Evolutionary conservation across 2,113 vertebrate species (phyloP).

Genomic region (Mirounga angustirostris): DNA sequence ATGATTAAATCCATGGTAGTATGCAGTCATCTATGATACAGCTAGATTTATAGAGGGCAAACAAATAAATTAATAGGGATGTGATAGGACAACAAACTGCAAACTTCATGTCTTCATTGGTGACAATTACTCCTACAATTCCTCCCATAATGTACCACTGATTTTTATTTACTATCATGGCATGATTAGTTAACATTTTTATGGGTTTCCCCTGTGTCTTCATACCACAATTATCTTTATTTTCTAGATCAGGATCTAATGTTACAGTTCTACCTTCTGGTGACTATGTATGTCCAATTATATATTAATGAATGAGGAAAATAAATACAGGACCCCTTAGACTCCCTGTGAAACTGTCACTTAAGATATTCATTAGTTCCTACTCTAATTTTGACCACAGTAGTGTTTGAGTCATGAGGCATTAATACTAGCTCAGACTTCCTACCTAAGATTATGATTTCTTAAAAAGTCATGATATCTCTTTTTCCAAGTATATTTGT

Average conservation of each 20-base stretch:
- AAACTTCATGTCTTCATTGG: not conserved
- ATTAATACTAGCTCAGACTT: not conserved
- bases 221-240: not conserved
- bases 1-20: not conserved
- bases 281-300: not conserved
- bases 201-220: not conserved
- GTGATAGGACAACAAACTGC: not conserved
- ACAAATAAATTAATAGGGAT: not conserved
- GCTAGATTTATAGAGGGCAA: not conserved
- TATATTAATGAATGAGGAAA: not conserved
- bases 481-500: not conserved
- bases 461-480: not conserved
- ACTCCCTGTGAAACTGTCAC: not conserved
- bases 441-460: not conserved
- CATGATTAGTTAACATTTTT: not conserved
- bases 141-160: not conserved
- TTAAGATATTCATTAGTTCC: not conserved
- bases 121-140: not conserved
- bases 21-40: not conserved
- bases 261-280: not conserved
- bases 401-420: not conserved
- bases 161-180: not conserved
- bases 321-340: not conserved
- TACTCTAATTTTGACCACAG: not conserved
- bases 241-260: not conserved